Evolutionary conservation across 1,140 invertebrate species (phyloP), one percentile per base, ranked within the genome.

Genomic region (Hyphantria cunea): DNA sequence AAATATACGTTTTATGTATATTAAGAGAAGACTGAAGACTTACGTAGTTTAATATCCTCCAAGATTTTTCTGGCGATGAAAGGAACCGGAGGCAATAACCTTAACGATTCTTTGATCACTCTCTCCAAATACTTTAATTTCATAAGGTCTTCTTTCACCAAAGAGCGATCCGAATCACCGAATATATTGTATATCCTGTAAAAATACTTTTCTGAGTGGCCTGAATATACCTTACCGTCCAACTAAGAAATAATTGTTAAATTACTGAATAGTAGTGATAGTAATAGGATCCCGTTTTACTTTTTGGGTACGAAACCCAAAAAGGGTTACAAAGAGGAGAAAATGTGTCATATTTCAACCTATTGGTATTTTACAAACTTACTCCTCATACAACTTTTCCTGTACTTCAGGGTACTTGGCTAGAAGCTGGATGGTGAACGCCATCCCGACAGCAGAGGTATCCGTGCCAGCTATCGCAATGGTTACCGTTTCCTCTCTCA

Each of bases 61-160:
- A 81, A 68, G 37, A 86, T 70, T 69, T 84, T 86, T 42, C 86
- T 70, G n/a, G 82, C 78, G 34, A 89, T 74, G 51, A 86, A 84
- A 17, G 86, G 86, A 9, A 95, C 94, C 0, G 94, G 92, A 0
- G 95, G 95, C 80, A 92, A 95, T 10, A 95, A 72, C 39, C 95
- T 87, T 10, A 95, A 76, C 0, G 93, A 90, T 83, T 96, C 95
- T 82, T 95, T 96, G 11, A 96, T 92, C 15, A 94, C 93, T 77
- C 93, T 92, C 63, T 96, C 95, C 60, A 95, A 76, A 72, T 95
- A 96, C 76, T 93, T 94, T 50, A 96, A 71, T 41, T 94, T 73
- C 0, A 33, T 6, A 9, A 86, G 69, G 63, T 89, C 86, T 25
- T 84, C 84, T 53, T 84, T 86, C 4, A 70, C 69, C 45, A 86